These are phyloP conservation scores for Tinea trinotella DNA, from an alignment of 2,888 invertebrate species.

Conservation along the genomic window DNA sequence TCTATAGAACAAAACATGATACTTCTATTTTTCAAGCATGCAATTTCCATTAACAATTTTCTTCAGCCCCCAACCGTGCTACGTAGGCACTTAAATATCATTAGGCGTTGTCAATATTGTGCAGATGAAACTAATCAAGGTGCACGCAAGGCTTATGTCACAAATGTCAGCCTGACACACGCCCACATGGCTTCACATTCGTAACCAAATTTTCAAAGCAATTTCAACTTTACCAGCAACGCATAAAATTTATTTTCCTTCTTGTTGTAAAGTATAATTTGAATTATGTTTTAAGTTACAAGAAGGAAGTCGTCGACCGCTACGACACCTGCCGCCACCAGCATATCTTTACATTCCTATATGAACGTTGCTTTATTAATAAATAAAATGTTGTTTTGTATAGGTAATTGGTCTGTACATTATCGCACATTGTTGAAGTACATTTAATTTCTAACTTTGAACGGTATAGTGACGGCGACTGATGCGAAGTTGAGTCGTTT, in stretches of 20 bases:
- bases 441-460: too few relatives aligned
- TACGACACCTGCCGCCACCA: constrained; percentile 15
- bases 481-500: too few relatives aligned
- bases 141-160: constrained; percentile 14
- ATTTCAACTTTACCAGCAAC: background rate
- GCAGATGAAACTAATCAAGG: constrained; percentile 18
- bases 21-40: too few relatives aligned
- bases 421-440: background rate
- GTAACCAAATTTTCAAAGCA: background rate
- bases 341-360: constrained; percentile 9
- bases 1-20: too few relatives aligned
- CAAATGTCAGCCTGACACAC: constrained; percentile 11
- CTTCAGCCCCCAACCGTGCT: background rate
- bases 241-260: background rate
- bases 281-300: background rate
- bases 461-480: too few relatives aligned
- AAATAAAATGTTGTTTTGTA: background rate
- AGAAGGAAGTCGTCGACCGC: constrained; percentile 13
- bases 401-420: background rate
- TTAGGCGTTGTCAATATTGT: constrained; percentile 3
- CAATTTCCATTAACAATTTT: too few relatives aligned
- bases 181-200: constrained; percentile 1
- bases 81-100: background rate
- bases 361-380: background rate
- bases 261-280: background rate